Percentiles rank a stretch among this genome's conserved stretches.
Conservation (phyloP, 2,888 invertebrate genomes). For the Luffia ferchaultella region DNA sequence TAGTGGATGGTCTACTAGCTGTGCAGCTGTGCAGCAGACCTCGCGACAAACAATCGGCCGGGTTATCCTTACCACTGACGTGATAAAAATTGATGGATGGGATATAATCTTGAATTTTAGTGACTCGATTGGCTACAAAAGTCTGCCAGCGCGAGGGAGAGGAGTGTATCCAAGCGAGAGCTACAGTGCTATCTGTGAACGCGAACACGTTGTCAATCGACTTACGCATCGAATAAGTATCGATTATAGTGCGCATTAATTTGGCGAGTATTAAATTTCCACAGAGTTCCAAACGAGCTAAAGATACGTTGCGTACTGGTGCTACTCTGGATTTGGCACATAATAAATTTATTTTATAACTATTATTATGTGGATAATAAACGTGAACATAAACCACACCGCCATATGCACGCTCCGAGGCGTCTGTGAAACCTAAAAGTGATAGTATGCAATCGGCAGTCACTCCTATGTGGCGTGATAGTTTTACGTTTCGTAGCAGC, state of each 20-base stretch:
- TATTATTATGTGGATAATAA: not conserved
- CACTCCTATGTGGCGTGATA: constrained; percentile 1
- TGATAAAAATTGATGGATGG: constrained; percentile 1
- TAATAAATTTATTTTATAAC: not conserved
- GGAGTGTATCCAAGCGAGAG: not conserved
- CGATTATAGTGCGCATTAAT: not conserved
- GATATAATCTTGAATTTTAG: not conserved
- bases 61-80: constrained; percentile 2
- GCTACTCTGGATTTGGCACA: constrained; percentile 1
- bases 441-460: not conserved
- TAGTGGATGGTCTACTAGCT: not conserved
- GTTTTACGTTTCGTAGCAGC: not conserved
- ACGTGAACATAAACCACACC: not conserved
- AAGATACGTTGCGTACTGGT: not conserved
- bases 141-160: constrained; percentile 2
- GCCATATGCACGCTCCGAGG: constrained; percentile 1
- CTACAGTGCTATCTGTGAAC: not conserved
- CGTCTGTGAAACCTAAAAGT: not conserved
- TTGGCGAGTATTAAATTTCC: not conserved
- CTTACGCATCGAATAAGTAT: constrained; percentile 2
- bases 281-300: not conserved
- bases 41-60: constrained; percentile 2
- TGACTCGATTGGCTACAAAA: constrained; percentile 4
- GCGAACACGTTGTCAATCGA: not conserved
- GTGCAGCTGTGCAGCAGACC: not conserved